Evolutionary conservation across 2,797 vertebrate species (phyloP).

Genomic region (Arremon aurantiirostris): DNA sequence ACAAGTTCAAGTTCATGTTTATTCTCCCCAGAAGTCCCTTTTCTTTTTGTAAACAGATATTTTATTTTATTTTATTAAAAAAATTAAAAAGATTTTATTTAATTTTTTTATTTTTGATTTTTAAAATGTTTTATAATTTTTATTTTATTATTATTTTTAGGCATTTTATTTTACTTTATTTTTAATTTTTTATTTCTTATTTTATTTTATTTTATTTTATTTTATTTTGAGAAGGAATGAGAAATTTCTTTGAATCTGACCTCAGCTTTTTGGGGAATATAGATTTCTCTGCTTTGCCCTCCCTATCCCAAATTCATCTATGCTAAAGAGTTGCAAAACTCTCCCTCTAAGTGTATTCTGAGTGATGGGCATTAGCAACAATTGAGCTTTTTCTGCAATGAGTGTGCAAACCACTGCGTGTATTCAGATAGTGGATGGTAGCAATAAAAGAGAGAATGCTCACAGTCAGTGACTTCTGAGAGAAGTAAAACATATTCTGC

Average conservation of each 20-base stretch:
- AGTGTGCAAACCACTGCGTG: not conserved
- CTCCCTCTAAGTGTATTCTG: not conserved
- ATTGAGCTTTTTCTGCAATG: not conserved
- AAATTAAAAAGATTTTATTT: no score
- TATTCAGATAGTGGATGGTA: not conserved
- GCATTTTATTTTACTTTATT: no score
- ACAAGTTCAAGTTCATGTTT: not conserved
- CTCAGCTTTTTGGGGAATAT: not conserved
- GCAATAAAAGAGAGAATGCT: not conserved
- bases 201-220: no score
- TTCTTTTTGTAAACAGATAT: not conserved
- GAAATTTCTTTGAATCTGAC: not conserved
- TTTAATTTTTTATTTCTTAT: no score
- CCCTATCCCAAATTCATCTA: accelerated
- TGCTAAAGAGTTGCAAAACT: not conserved
- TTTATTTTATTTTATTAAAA: no score
- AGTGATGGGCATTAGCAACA: not conserved
- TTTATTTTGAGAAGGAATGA: not conserved
- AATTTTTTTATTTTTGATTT: no score
- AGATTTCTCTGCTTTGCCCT: not conserved
- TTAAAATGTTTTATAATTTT: no score
- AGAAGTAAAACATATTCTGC: not conserved
- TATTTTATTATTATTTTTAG: no score
- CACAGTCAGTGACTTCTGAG: not conserved
- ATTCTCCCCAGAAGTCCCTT: not conserved